Evolutionary conservation across 2,888 invertebrate genomes (phyloP), one percentile per base, ranked within the genome.

Genomic region (Bombyx huttoni): DNA sequence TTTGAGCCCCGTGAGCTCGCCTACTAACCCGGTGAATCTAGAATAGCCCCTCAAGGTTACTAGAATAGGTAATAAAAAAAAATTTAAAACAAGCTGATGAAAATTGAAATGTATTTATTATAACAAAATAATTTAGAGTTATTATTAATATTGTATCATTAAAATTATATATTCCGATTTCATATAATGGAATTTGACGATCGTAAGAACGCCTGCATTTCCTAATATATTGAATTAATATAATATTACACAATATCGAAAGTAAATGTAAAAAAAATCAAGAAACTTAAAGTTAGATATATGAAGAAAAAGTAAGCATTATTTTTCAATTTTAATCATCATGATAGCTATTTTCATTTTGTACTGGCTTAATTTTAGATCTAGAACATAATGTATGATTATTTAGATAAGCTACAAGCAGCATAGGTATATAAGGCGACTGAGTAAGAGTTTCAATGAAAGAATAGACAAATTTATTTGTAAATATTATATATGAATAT

Each of bases 101-200:
- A 10, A 24, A 58, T 60, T 60, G 55, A 53, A 56, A 58, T 54
- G 53, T 52, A 53, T 49, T 53, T 51, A 50, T 52, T 53, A 47
- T 34, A 58, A 59, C 57, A 60, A 62, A 62, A 60, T 58, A 58
- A 50, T 56, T 55, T 59, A 40, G 40, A 40, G 40, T 10, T 40
- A 40, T 40, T 40, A 10, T 40, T 40, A 40, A 5, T 40, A 1
- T 40, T 40, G 1, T 40, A 40, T 40, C 12, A 24, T 24, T 24
- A 24, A 24, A 24, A 24, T 24, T 24, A 24, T 24, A 24, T 24
- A 24, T 24, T 24, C 24, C 24, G 3, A 24, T 24, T 24, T 24
- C 24, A 5, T 24, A 24, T 5, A 24, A 24, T 24, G 24, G 5
- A 24, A 24, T 24, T 24, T 24, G 24, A 24, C 24, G 24, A 5